Percentiles rank a stretch among this genome's conserved stretches.
Evolutionary conservation across 2,888 invertebrate species (phyloP).

Genomic region (Acanthosepion lycidas): DNA sequence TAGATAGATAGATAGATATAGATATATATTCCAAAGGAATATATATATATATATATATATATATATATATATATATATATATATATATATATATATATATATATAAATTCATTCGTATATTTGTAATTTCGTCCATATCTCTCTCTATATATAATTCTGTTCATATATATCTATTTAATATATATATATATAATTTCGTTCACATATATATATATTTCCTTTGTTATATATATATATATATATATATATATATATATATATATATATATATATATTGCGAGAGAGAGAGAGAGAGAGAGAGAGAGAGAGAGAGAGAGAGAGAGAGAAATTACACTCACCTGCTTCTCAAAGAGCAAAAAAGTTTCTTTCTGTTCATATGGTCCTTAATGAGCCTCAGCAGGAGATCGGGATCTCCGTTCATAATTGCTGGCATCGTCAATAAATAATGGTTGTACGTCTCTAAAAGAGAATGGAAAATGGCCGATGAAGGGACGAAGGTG

Average conservation of each 20-base stretch:
- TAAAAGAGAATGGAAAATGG: constrained; percentile 52
- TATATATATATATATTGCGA: neutral
- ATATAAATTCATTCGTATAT: neutral
- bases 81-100: neutral
- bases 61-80: too few relatives aligned
- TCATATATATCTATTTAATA: too few relatives aligned
- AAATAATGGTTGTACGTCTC: constrained; percentile 70
- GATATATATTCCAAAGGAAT: too few relatives aligned
- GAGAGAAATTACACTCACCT: neutral
- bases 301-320: neutral
- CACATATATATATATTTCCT: neutral
- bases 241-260: neutral
- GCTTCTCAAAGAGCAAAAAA: neutral
- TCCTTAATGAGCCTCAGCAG: constrained; percentile 66
- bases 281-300: neutral
- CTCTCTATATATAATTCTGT: too few relatives aligned
- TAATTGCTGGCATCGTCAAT: constrained; percentile 68
- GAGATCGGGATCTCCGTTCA: constrained; percentile 68
- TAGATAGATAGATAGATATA: too few relatives aligned
- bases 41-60: too few relatives aligned
- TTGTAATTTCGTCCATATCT: too few relatives aligned
- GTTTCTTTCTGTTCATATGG: constrained; percentile 60
- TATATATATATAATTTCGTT: too few relatives aligned
- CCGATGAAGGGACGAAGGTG: neutral
- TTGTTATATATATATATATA: neutral